Evolutionary conservation across 2,888 invertebrate species (phyloP), one percentile per base, ranked within the genome.

Genomic region (Apodemia mormo): DNA sequence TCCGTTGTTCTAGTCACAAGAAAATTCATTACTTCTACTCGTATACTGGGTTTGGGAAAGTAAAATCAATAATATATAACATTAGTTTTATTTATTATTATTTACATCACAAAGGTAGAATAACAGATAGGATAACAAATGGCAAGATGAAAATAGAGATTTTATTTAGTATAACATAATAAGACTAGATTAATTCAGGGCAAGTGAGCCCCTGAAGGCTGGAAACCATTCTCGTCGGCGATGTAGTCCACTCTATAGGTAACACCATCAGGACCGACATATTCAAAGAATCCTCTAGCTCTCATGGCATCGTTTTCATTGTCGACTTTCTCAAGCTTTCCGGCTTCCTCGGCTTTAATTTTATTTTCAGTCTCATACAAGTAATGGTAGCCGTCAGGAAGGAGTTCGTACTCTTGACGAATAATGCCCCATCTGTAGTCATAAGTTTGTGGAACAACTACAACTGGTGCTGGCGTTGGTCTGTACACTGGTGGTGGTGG

Each of bases 351-450:
- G 8, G 90, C 90, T 22, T 90, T 86, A 74, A 93, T 93, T 73
- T 88, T 92, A 83, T 93, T 93, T 73, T 92, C 90, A n/a, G 93
- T 93, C 77, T 93, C 92, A 72, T 92, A 93, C 22, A 92, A 82
- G 79, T 90, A 93, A 78, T 92, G 93, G 81, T 93, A 93, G 37
- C 92, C 91, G 2, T 92, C 92, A 30, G 86, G 82, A 0, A 68
- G 45, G 10, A 88, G 75, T 0, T 92, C 88, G 14, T 77, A 81
- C 64, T 92, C 92, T 76, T 90, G 88, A 56, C 92, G 91, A 74
- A 93, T 88, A 78, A 93, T 89, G 49, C 91, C 89, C 74, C 83
- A 88, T 76, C 89, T 86, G 82, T 92, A 90, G 37, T 92, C 82
- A 76, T 89, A 92, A 75, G 80, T 74, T 29, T 82, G 80, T n/a